Evolutionary conservation across 2,113 vertebrate species (phyloP), one percentile per base, ranked within the genome.

Genomic region (Benitochromis conjunctus): DNA sequence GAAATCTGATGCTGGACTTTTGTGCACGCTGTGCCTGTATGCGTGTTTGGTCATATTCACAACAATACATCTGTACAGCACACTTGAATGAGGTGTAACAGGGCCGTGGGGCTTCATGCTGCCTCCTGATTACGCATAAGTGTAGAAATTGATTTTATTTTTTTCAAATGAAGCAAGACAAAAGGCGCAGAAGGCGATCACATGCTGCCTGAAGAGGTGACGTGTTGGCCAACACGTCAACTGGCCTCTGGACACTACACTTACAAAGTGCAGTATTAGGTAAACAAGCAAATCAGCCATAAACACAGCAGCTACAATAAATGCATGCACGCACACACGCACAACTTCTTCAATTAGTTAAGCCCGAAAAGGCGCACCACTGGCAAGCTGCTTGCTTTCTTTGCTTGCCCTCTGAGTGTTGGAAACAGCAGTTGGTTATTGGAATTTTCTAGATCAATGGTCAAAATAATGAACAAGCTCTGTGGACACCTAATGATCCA

Each of bases 401-500:
- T 53, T 31, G 55, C 9, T 62, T n/a, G 51, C 8, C 36, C 55
- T 74, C 13, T 46, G 24, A 16, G 19, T 16, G 55, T n/a, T 81
- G 60, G 79, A 83, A 89, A 77, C 79, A 62, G 66, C 58, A 53
- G 36, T 21, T 79, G 41, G 54, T 82, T 24, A 51, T n/a, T 38
- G 64, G 82, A 82, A 84, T 86, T 62, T 87, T 88, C 82, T 69
- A 41, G 76, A 92, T 91, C 85, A 84, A 86, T 91, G 89, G 26
- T 12, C 31, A 26, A 31, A 86, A 71, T 88, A 90, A 90, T 90
- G 79, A 92, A 84, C 64, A 87, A 48, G 51, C 78, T 58, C 84
- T 34, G 56, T 60, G 14, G 41, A 80, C 80, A 51, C 24, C 12
- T 74, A 88, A 90, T 66, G 69, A 89, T 88, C 53, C 18, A n/a